Base-by-base conservation (phyloP, 2,113 vertebrate species). In the Sinocyclocheilus rhinocerous region DNA sequence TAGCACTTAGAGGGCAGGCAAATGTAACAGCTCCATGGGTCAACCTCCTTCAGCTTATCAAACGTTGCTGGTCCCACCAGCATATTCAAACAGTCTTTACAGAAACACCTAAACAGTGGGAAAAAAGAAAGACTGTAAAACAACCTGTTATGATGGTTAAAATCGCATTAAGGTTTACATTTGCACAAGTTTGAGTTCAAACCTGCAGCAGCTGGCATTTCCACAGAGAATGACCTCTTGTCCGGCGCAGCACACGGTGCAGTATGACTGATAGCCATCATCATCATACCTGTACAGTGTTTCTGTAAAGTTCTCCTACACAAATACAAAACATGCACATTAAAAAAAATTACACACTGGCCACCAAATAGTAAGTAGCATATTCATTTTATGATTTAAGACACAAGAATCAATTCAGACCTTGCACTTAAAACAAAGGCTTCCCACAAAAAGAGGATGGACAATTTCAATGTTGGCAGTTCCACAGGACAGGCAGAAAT, bases 181-280 rank as follows among this genome's bases (percentile, higher is more conserved):
- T 55, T 10, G 6, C 22, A 48, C 22, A 65, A 20, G 61, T 52
- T 11, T 26, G 13, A 52, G 12, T 85, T 73, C 92, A 81, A 90
- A 96, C 98, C 97, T 96, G 94, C 96, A 97, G 93, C 98, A 99
- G 92, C 95, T 97, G 12, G 92, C 1, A 0, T 97, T 98, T 88
- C 96, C 96, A 84, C 97, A 99, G 10, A 99, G 93, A 24, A 99
- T 93, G 89, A 99, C 95, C 91, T 99, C 96, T 0, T 90, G 90
- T 9, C 97, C 97, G 9, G 93, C 96, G 0, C 98, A 99, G 92
- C 97, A 99, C 65, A 99, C 93, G 0, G 97, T 96, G 89, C 98
- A 99, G 22, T 99, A 99, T 0, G 97, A 97, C 93, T 99, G 98
- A 91, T 98, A 99, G 3, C 98, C 97, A 0, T 99, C 98, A 0